Evolutionary conservation across 2,113 vertebrate species (phyloP).

Genomic region (Polyodon spathula): DNA sequence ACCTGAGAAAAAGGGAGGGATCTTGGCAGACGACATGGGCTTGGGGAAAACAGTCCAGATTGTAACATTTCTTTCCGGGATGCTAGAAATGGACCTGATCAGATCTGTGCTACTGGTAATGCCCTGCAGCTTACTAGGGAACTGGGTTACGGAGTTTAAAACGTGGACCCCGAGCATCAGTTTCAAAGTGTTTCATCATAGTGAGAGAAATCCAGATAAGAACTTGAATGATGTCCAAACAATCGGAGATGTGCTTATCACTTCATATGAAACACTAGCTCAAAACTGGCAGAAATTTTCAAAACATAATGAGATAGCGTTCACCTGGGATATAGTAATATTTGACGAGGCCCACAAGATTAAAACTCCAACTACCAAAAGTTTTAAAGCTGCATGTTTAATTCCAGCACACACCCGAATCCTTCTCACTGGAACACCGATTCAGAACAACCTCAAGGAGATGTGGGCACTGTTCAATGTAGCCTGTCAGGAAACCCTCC

Average conservation of each 20-base stretch:
- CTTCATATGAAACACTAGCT: constrained; percentile 61
- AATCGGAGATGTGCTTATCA: constrained; percentile 50
- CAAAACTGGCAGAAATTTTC: constrained; percentile 62
- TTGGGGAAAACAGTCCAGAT: constrained; percentile 70
- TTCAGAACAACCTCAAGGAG: constrained; percentile 70
- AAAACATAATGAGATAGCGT: constrained; percentile 34
- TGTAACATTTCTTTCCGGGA: constrained; percentile 64
- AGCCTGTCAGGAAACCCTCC: constrained; percentile 60
- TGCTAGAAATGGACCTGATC: constrained; percentile 52
- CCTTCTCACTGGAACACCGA: constrained; percentile 64
- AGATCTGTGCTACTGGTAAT: constrained; percentile 53
- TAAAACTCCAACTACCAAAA: constrained; percentile 59
- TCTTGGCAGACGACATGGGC: constrained; percentile 72
- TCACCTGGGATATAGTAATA: constrained; percentile 66
- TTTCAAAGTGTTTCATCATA: constrained; percentile 51
- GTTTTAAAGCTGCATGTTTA: constrained; percentile 41
- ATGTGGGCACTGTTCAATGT: constrained; percentile 69
- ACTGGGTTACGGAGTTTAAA: constrained; percentile 54
- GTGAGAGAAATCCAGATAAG: constrained; percentile 45
- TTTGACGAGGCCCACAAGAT: constrained; percentile 71
- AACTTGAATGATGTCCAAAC: constrained; percentile 52
- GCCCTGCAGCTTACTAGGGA: constrained; percentile 58
- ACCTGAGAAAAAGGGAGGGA: constrained; percentile 51
- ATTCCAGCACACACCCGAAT: constrained; percentile 52
- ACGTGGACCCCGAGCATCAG: constrained; percentile 62